Base-by-base conservation (phyloP, 2,888 invertebrate genomes). In the Tenthredo livida region DNA sequence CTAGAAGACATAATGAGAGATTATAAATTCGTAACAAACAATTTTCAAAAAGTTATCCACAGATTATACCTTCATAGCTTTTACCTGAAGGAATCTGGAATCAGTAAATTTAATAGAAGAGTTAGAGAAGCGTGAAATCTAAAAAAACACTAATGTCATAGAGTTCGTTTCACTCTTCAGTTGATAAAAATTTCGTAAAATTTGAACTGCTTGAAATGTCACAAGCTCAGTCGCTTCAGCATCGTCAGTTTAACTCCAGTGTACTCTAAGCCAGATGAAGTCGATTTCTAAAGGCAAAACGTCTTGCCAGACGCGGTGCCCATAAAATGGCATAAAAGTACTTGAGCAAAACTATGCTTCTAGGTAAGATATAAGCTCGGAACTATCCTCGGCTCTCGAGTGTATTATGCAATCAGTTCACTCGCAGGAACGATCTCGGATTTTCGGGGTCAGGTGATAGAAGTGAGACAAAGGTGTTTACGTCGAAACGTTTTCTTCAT, bases 271-370 rank as follows among this genome's bases (percentile, higher is more conserved):
- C 54, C 33, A 54, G 33, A 77, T 29, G 54, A 25, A 33, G 75
- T 54, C 50, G 77, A 77, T 54, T 77, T n/a, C 54, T 50, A n/a
- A n/a, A 54, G 50, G 77, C 9, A 77, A 77, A 77, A 77, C 54
- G n/a, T 77, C 54, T 29, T 33, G 54, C 77, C 33, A 54, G 9
- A 77, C 54, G 4, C 54, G 47, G 47, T 54, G 29, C 17, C 5
- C 50, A 54, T 77, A 77, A 77, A 77, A 29, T 77, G 33, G 2
- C 77, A n/a, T 54, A 54, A 77, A 40, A 43, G 72, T 73, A 43
- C 72, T 67, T 2, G 25, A 17, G 17, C 67, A 33, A 15, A 33
- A 73, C 21, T 72, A 21, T 43, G 25, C 72, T 73, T 43, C 43
- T 40, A 73, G 25, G 33, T 37, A 37, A 70, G 9, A 17, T 37